Conservation (phyloP, 1,140 invertebrate genomes). For the Drosophila lini region DNA sequence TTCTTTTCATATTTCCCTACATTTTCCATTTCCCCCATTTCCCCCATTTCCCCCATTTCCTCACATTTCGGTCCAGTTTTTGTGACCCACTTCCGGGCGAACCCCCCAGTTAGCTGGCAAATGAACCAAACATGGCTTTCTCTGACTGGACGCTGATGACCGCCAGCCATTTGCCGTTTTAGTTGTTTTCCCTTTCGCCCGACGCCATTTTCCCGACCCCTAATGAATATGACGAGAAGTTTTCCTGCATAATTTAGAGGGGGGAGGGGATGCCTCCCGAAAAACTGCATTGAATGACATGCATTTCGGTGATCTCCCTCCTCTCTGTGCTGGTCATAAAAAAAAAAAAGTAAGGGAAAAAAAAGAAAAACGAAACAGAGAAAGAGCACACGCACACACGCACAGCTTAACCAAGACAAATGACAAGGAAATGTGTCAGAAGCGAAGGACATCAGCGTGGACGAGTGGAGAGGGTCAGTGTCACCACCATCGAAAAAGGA, state of each 20-base stretch:
- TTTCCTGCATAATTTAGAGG: conserved; percentile 72
- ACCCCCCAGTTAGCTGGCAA: conserved; percentile 15
- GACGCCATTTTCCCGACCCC: conserved; percentile 29
- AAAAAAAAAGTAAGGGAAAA: background rate
- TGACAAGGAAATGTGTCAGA: conserved; percentile 72
- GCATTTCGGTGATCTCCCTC: conserved; percentile 49
- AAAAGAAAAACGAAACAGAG: background rate
- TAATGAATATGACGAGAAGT: conserved; percentile 79
- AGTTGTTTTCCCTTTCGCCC: conserved; percentile 22
- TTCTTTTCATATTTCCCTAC: conserved; percentile 27
- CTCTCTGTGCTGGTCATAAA: conserved; percentile 7
- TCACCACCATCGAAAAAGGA: conserved; percentile 12
- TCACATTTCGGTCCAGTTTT: background rate
- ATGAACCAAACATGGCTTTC: conserved; percentile 43
- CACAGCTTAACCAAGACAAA: conserved; percentile 66
- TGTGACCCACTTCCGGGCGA: conserved; percentile 28
- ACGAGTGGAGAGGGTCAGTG: background rate
- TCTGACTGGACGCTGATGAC: conserved; percentile 48
- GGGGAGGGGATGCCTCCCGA: too few relatives aligned
- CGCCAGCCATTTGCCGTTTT: conserved; percentile 43
- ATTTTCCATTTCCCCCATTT: background rate
- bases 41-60: background rate
- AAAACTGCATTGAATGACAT: conserved; percentile 76
- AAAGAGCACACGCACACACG: background rate
- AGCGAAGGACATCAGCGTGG: conserved; percentile 7